These are phyloP conservation scores for Cyclina sinensis DNA, from an alignment of 1,140 invertebrate species.

Conservation along the genomic window DNA sequence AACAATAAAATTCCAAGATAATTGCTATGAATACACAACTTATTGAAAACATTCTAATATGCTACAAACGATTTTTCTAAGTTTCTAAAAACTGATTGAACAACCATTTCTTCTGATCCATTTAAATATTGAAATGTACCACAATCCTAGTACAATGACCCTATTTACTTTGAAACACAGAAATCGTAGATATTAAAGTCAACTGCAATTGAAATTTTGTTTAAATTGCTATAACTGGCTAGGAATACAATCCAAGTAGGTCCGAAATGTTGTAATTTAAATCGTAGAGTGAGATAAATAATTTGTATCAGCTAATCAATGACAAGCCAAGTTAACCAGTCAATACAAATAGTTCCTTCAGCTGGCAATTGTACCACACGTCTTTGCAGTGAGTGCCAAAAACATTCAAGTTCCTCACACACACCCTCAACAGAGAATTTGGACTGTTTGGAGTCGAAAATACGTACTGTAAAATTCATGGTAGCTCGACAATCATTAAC, in stretches of 20 bases:
- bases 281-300: constrained; percentile 54
- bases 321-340: background rate
- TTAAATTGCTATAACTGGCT: constrained; percentile 50
- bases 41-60: background rate
- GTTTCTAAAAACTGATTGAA: background rate
- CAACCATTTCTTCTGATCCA: background rate
- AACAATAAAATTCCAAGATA: background rate
- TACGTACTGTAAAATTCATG: no score
- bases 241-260: constrained; percentile 29
- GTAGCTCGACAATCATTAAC: no score
- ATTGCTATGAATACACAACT: constrained; percentile 4
- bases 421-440: no score
- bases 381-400: background rate
- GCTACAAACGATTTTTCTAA: background rate
- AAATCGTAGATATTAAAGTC: constrained; percentile 40
- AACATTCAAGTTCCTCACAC: no score
- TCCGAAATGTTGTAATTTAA: constrained; percentile 41
- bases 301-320: constrained; percentile 59
- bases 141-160: background rate
- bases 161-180: background rate
- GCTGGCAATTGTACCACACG: background rate
- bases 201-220: constrained; percentile 38
- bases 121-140: constrained; percentile 14
- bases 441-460: no score
- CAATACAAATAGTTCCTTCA: constrained; percentile 6